Evolutionary conservation across 2,113 vertebrate genomes (phyloP).

Genomic region (Excalfactoria chinensis): DNA sequence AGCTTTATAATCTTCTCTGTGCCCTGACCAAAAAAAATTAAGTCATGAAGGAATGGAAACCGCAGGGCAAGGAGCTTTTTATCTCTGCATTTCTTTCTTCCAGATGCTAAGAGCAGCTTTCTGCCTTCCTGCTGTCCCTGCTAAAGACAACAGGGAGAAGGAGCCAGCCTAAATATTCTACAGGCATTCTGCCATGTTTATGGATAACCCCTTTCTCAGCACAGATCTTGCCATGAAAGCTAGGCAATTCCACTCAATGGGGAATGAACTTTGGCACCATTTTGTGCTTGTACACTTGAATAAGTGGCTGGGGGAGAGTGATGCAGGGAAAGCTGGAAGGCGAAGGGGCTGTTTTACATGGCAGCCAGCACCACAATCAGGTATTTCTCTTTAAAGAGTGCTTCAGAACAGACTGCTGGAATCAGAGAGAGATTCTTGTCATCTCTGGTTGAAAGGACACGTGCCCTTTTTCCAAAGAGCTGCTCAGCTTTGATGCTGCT

Average conservation of each 20-base stretch:
- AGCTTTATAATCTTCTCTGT: slow-evolving; percentile 52
- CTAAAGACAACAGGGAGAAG: not conserved
- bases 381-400: not conserved
- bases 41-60: slow-evolving; percentile 23
- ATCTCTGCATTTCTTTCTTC: not conserved
- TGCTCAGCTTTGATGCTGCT: slow-evolving; percentile 42
- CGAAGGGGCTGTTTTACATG: slow-evolving; percentile 1
- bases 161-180: not conserved
- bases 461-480: slow-evolving; percentile 39
- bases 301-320: not conserved
- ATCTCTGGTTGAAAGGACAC: slow-evolving; percentile 60
- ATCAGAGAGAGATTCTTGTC: slow-evolving; percentile 27
- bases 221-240: not conserved
- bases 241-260: not conserved
- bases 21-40: not conserved
- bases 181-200: not conserved
- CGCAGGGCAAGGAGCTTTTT: slow-evolving; percentile 42
- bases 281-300: not conserved
- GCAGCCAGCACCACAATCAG: slow-evolving; percentile 18
- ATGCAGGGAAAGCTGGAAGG: not conserved
- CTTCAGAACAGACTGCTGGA: slow-evolving; percentile 40
- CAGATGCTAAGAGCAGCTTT: slow-evolving; percentile 12
- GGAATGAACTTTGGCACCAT: not conserved
- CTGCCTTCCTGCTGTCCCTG: slow-evolving; percentile 8
- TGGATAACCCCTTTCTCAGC: not conserved